Percentiles rank a stretch among this genome's conserved stretches.
Evolutionary conservation across 2,113 vertebrate genomes (phyloP).

Genomic region (Nettapus auritus): DNA sequence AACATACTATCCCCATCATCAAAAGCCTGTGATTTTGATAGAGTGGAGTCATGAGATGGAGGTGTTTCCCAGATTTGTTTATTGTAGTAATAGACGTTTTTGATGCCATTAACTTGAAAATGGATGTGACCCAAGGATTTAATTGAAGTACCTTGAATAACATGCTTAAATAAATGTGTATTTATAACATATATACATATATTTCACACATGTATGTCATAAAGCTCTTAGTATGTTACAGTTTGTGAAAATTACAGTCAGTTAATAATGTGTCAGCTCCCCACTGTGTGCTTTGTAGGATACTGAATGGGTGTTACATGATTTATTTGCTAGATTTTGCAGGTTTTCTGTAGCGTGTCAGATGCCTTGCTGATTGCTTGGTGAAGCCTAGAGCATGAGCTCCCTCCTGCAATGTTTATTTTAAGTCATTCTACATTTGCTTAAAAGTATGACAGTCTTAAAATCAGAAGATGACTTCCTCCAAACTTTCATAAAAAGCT

Average conservation of each 20-base stretch:
- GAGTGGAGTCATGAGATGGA: neutral
- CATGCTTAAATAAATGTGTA: neutral
- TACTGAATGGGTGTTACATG: slow-evolving; percentile 57
- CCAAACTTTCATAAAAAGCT: neutral
- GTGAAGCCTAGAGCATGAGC: slow-evolving; percentile 47
- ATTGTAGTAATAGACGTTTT: neutral
- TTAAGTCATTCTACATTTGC: slow-evolving; percentile 43
- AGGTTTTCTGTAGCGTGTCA: slow-evolving; percentile 57
- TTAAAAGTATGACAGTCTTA: slow-evolving; percentile 27
- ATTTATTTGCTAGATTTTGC: slow-evolving; percentile 59
- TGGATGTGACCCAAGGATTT: neutral
- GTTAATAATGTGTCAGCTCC: slow-evolving; percentile 54
- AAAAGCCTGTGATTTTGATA: neutral
- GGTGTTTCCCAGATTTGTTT: neutral
- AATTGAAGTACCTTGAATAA: slow-evolving; percentile 14
- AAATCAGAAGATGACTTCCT: neutral
- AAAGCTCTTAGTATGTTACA: slow-evolving; percentile 26
- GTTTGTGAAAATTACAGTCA: slow-evolving; percentile 58
- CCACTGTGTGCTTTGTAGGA: slow-evolving; percentile 38
- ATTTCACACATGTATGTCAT: slow-evolving; percentile 30
- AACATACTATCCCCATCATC: neutral
- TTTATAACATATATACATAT: slow-evolving; percentile 7
- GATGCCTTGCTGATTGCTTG: slow-evolving; percentile 61
- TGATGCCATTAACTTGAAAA: neutral
- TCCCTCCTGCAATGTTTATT: slow-evolving; percentile 64